Base-by-base conservation (phyloP, 2,888 invertebrate species). In the Caenorhabditis sinica region DNA sequence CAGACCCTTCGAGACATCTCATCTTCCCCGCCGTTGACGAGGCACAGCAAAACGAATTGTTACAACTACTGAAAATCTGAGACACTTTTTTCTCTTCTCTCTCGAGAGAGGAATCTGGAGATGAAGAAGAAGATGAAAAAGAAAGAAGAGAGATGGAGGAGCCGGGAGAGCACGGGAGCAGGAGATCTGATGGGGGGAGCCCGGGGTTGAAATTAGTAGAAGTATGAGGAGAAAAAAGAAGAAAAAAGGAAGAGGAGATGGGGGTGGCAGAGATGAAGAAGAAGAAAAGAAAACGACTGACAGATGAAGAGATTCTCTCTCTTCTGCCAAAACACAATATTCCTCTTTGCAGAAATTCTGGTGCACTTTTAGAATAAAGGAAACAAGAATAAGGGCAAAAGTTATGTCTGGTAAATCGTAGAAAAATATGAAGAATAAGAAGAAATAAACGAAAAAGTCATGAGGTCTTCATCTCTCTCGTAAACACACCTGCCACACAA, bases 81-180 rank as follows among this genome's bases (percentile, higher is more conserved):
- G 33, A 36, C 5, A 6, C n/a, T n/a, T 9, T 36, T 9, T 40
- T 40, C 40, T 40, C 13, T 40, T 40, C 40, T 40, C 40, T 40
- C 40, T 25, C 13, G n/a, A 25, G 23, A 61, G 40, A 40, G 17
- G 43, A 58, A 33, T 28, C 69, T 23, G 40, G n/a, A 25, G 51
- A 45, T 28, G 43, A n/a, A 53, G 56, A 45, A 28, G 56, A 63
- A 45, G 30, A 58, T n/a, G n/a, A n/a, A n/a, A n/a, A n/a, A n/a
- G n/a, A n/a, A n/a, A n/a, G n/a, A n/a, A n/a, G n/a, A n/a, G n/a
- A n/a, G n/a, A n/a, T n/a, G n/a, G n/a, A n/a, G n/a, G n/a, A n/a
- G n/a, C n/a, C 56, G 56, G 56, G 43, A 63, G 66, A 79, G 69
- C 71, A 72, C 79, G 72, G 79, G 79, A 79, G 71, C 69, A 76